Base-by-base conservation (phyloP, 2,113 vertebrate genomes). In the Rana temporaria region DNA sequence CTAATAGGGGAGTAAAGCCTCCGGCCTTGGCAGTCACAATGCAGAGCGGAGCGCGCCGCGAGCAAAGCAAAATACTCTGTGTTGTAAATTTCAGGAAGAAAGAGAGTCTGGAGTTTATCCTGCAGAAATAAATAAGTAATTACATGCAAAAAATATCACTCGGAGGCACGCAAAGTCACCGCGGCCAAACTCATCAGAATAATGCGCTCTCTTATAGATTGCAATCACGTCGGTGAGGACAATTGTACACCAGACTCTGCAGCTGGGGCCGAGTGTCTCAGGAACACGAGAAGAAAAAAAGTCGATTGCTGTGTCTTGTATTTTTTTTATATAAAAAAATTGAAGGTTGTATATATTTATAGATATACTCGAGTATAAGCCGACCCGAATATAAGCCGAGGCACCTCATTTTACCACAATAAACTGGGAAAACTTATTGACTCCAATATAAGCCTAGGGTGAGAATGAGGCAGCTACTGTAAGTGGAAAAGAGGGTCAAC, bases 61-160 rank as follows among this genome's bases (percentile, higher is more conserved):
- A 73, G 70, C 70, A 30, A 15, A 19, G 69, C 32, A 53, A 24
- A 52, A 70, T 15, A 30, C 32, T 70, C 48, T 12, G 69, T 72
- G 30, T 19, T 12, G 52, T 30, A 56, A 15, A 69, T 69, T 52
- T 69, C 38, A 48, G n/a, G 15, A 52, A 52, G 68, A 71, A 26
- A 55, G 7, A 34, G 32, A 38, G 6, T 48, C 22, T 1, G 70
- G 1, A 19, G 17, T 72, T 56, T 59, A 73, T 20, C 70, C 53
- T 15, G 53, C 11, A 59, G 70, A 73, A 57, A 57, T 57, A 73
- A 73, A 73, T 57, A 57, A 32, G 70, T 73, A 26, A 73, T 73
- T 59, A 73, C 24, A 59, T 73, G 70, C 70, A 34, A 73, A 55
- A 55, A 32, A 34, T n/a, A 70, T 14, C 32, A 20, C 24, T 56